phyloP scores from a whole-genome alignment of 2,888 invertebrate genomes.

The Leucania comma region DNA sequence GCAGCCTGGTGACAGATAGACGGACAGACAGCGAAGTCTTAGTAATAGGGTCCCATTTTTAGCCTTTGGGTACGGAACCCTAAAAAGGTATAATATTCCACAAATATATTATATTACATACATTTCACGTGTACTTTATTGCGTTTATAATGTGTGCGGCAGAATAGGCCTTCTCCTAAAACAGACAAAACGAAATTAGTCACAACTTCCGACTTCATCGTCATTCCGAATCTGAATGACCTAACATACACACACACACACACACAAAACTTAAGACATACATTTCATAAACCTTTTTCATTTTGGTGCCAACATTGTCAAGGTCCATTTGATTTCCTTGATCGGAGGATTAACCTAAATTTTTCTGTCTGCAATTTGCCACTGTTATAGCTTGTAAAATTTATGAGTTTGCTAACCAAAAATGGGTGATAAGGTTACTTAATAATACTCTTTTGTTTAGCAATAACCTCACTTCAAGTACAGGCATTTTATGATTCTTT shows the following conservation, averaged over 20 bases:
- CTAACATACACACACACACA: neutral
- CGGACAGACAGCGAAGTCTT: no score
- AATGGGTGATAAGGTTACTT: constrained; percentile 63
- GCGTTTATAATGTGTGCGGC: no score
- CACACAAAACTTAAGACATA: no score
- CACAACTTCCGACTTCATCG: neutral
- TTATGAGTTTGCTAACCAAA: constrained; percentile 59
- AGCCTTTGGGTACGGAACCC: no score
- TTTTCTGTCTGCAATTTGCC: constrained; percentile 32
- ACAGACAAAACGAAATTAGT: neutral
- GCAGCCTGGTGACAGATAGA: no score
- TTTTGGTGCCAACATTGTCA: constrained; percentile 51
- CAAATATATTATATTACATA: no score
- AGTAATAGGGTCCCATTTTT: no score
- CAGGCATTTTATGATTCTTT: constrained; percentile 36
- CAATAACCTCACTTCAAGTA: constrained; percentile 49
- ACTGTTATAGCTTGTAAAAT: constrained; percentile 46
- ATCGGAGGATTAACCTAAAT: constrained; percentile 60
- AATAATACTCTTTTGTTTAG: constrained; percentile 45
- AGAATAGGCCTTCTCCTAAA: neutral
- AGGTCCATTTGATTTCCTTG: constrained; percentile 64
- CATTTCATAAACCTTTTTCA: constrained; percentile 30
- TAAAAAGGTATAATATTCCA: no score
- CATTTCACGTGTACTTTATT: no score
- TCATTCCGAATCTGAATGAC: neutral